Evolutionary conservation across 1,140 invertebrate genomes (phyloP).

Genomic region (Aradophagus sp.): DNA sequence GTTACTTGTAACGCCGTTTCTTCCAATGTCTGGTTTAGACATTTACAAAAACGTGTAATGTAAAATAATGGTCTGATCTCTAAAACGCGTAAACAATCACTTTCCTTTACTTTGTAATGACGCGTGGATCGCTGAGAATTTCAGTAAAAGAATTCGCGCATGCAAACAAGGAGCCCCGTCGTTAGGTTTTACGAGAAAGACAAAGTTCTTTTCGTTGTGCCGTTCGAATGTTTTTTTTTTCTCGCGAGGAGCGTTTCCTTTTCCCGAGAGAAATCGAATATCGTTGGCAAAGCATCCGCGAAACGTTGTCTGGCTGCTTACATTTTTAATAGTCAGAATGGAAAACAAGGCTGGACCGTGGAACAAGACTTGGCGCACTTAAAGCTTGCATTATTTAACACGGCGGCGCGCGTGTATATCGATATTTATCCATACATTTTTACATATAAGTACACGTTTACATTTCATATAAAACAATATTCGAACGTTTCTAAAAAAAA

Average conservation of each 20-base stretch:
- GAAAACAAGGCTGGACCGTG: constrained; percentile 53
- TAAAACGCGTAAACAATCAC: too few relatives aligned
- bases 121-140: not conserved
- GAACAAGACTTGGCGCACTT: constrained; percentile 61
- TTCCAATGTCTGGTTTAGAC: too few relatives aligned
- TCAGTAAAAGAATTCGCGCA: constrained; percentile 21
- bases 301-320: constrained; percentile 57
- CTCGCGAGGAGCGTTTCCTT: constrained; percentile 50
- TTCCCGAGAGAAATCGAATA: constrained; percentile 61
- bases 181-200: constrained; percentile 39
- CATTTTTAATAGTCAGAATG: constrained; percentile 67
- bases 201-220: constrained; percentile 33
- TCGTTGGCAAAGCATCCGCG: constrained; percentile 45
- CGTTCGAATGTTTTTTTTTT: constrained; percentile 9
- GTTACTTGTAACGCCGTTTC: too few relatives aligned
- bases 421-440: too few relatives aligned
- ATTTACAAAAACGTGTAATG: too few relatives aligned
- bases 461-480: too few relatives aligned
- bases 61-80: too few relatives aligned
- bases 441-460: too few relatives aligned
- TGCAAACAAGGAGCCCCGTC: constrained; percentile 20
- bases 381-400: constrained; percentile 68
- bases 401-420: constrained; percentile 28
- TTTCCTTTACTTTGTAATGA: not conserved
- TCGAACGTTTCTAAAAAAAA: too few relatives aligned